A percentile compares a stretch with the other conserved stretches of the same genome.
Evolutionary conservation across 2,113 vertebrate genomes (phyloP).

Genomic region (Crypturellus undulatus): DNA sequence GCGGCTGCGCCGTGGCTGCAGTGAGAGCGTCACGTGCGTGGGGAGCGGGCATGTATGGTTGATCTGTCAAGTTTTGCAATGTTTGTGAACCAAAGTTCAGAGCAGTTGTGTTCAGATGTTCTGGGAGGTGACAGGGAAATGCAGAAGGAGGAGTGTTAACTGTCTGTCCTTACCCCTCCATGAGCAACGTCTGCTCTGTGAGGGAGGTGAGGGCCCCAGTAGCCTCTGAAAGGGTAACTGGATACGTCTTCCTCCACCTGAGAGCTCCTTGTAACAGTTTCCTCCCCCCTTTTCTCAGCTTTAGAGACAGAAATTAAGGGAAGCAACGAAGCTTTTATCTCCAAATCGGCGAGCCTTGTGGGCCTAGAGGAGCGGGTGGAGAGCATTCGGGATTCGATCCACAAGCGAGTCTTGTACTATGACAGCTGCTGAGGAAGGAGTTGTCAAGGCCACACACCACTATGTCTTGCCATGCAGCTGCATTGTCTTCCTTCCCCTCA

Average conservation of each 20-base stretch:
- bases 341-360: conserved; percentile 71
- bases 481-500: background rate
- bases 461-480: background rate
- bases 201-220: background rate
- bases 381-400: conserved; percentile 78
- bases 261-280: background rate
- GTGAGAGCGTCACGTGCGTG: too few species aligned
- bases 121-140: background rate
- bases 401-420: conserved; percentile 57
- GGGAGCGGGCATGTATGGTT: background rate
- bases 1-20: too few species aligned
- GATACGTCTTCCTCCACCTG: background rate
- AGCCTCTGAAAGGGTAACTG: background rate
- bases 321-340: conserved; percentile 76
- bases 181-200: background rate
- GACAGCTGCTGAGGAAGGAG: conserved; percentile 75
- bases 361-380: conserved; percentile 80
- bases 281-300: conserved; percentile 69
- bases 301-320: conserved; percentile 79
- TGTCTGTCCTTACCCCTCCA: background rate
- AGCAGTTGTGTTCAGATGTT: fast-evolving
- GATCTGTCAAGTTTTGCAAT: background rate
- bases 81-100: background rate
- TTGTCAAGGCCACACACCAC: background rate
- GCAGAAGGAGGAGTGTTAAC: background rate